A percentile compares a stretch with the other conserved stretches of the same genome.
Conservation (phyloP, 2,113 vertebrate species). For the Sturnira hondurensis region DNA sequence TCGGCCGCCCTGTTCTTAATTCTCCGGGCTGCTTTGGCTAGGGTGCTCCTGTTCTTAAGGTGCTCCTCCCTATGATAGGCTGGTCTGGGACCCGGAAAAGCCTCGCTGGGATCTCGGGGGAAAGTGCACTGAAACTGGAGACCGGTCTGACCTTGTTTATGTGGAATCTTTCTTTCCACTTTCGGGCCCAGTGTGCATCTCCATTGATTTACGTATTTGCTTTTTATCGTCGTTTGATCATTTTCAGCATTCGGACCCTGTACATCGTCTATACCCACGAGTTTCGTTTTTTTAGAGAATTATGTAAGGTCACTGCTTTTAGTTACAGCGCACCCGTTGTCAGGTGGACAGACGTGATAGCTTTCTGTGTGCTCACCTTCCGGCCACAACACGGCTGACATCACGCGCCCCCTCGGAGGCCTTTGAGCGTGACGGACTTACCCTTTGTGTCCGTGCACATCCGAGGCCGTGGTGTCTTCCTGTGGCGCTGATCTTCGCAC, state of each 20-base stretch:
- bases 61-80: too few relatives aligned
- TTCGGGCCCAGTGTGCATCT: rapidly evolving
- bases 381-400: not conserved
- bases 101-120: too few relatives aligned
- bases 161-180: not conserved
- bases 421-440: not conserved
- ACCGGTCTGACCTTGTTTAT: not conserved
- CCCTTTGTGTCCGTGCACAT: not conserved
- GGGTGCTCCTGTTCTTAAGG: not conserved
- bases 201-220: not conserved
- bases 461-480: not conserved
- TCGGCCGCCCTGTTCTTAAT: too few relatives aligned
- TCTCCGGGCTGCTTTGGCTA: not conserved
- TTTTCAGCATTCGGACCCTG: not conserved
- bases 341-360: not conserved
- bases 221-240: not conserved
- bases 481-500: too few relatives aligned
- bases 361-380: not conserved
- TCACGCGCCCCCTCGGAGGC: not conserved
- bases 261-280: too few relatives aligned
- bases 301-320: too few relatives aligned
- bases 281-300: not conserved
- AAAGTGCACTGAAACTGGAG: not conserved
- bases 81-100: not conserved
- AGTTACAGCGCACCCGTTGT: rapidly evolving